Evolutionary conservation across 1,140 invertebrate genomes (phyloP), one percentile per base, ranked within the genome.

Genomic region (Caenorhabditis latens): DNA sequence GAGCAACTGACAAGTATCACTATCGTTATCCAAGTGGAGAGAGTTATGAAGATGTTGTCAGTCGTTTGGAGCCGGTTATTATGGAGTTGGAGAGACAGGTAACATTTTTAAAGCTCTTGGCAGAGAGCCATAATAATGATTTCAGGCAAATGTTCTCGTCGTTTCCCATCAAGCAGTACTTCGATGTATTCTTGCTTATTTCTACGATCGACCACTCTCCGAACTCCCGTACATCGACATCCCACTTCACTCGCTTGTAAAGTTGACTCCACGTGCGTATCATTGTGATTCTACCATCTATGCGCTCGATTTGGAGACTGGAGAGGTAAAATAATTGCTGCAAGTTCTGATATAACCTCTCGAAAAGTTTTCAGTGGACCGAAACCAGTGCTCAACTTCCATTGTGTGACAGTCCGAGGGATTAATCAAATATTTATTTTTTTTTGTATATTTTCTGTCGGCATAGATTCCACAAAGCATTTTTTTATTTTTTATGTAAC

Each of bases 11-110:
- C 92, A 99, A 99, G 94, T 99, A 99, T 93, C 96, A 97, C 24
- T 99, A 99, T 93, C 95, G 98, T 61, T 99, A 99, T 94, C 97
- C 97, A 0, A 95, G 97, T 87, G 98, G 98, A 14, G 98, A 99
- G 92, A 67, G 55, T 43, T 99, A 99, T 92, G 97, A 98, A 93
- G 98, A 99, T 94, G 94, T 99, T 82, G 97, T 99, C 7, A 96
- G 96, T 6, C 93, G 98, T 19, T 94, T 99, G 61, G 98, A 99
- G 93, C 97, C 97, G 0, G 97, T 99, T 53, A 99, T 99, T 88
- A 99, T 99, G 98, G 98, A 99, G 94, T 93, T 99, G 88, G 98
- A 99, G 93, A 94, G 97, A 71, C 98, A 99, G 82, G 86, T 84
- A 46, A 58, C 14, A 0, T n/a, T 32, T 32, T 2, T 1, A 32